Conservation (phyloP, 2,113 vertebrate species). For the Prietella phreatophila region DNA sequence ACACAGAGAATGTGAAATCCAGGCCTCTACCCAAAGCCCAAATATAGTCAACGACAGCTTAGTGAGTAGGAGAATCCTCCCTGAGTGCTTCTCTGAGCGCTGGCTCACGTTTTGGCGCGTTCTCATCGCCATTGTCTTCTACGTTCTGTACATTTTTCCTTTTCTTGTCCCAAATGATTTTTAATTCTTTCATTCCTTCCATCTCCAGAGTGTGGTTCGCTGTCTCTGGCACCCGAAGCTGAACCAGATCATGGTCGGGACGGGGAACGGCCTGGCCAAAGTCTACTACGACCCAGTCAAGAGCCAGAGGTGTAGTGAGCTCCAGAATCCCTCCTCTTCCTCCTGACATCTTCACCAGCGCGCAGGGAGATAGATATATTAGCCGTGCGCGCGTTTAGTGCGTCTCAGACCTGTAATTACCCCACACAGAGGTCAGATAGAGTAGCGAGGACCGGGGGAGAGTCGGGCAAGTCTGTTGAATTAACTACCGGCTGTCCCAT, state of each 20-base stretch:
- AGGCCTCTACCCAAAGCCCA: slow-evolving; percentile 69
- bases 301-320: slow-evolving; percentile 86
- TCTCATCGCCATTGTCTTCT: not conserved
- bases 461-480: not conserved
- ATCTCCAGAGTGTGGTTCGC: slow-evolving; percentile 89
- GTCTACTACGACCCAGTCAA: slow-evolving; percentile 94
- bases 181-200: not conserved
- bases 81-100: not conserved
- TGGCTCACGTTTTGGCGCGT: not conserved
- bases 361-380: slow-evolving; percentile 11
- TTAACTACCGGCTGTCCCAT: slow-evolving; percentile 10
- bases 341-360: not conserved
- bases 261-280: slow-evolving; percentile 88
- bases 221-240: slow-evolving; percentile 98
- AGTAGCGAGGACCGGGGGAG: not conserved
- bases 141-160: not conserved
- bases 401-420: slow-evolving; percentile 9
- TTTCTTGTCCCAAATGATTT: slow-evolving; percentile 17
- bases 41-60: slow-evolving; percentile 74
- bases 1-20: slow-evolving; percentile 67
- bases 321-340: not conserved
- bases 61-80: not conserved
- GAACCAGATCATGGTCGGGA: slow-evolving; percentile 97
- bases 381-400: not conserved
- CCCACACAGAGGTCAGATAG: not conserved